Conservation (phyloP, 2,888 invertebrate genomes). For the Drosophila neoperkinsi region DNA sequence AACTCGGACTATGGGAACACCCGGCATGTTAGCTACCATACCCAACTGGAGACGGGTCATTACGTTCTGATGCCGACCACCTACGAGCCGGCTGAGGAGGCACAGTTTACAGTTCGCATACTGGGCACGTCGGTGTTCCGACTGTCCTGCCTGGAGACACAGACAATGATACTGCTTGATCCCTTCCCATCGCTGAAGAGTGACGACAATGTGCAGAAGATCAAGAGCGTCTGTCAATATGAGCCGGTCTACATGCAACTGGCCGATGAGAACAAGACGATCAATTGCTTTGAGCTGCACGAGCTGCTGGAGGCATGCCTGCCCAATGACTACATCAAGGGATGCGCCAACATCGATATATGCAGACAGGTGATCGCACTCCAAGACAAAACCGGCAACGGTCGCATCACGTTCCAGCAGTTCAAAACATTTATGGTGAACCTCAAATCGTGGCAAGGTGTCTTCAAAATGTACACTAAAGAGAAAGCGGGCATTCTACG, state of each 20-base stretch:
- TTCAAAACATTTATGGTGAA: constrained; percentile 97
- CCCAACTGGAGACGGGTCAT: constrained; percentile 91
- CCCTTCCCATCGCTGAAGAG: constrained; percentile 84
- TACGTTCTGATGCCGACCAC: constrained; percentile 96
- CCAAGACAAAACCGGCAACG: constrained; percentile 92
- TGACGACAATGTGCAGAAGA: constrained; percentile 86
- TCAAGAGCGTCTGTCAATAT: constrained; percentile 88
- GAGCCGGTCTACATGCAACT: constrained; percentile 95
- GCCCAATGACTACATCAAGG: constrained; percentile 97
- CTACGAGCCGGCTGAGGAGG: constrained; percentile 95
- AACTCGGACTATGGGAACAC: constrained; percentile 97
- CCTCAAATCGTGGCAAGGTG: constrained; percentile 95
- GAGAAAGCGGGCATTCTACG: constrained; percentile 95
- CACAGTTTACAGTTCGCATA: constrained; percentile 93
- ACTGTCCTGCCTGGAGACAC: constrained; percentile 89
- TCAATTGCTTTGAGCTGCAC: constrained; percentile 95
- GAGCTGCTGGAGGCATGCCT: constrained; percentile 95
- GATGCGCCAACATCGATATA: constrained; percentile 96
- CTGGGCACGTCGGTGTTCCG: constrained; percentile 91
- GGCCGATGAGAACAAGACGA: constrained; percentile 94
- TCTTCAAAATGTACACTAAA: constrained; percentile 95
- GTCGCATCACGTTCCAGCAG: constrained; percentile 92
- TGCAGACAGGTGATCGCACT: constrained; percentile 95
- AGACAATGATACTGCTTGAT: constrained; percentile 84
- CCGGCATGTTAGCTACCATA: constrained; percentile 93